Conservation (phyloP, 2,113 vertebrate species). For the Forbesichthys papilliferus region DNA sequence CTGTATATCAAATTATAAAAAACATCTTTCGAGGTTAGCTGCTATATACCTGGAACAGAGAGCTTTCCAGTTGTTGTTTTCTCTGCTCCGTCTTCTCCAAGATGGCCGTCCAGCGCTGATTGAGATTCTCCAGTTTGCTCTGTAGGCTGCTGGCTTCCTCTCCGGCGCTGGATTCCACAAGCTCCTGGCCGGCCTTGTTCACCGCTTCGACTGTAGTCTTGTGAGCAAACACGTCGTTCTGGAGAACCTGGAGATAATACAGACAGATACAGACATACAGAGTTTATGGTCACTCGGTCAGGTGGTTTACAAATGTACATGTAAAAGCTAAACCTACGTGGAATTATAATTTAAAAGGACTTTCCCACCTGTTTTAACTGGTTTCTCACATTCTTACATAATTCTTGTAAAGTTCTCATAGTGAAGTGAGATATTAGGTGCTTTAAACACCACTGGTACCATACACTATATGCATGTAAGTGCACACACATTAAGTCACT, state of each 20-base stretch:
- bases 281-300: background rate
- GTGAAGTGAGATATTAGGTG: too few species aligned
- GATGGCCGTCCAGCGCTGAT: conserved; percentile 89
- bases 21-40: background rate
- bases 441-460: too few species aligned
- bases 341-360: too few species aligned
- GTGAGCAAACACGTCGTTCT: conserved; percentile 95
- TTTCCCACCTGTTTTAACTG: too few species aligned
- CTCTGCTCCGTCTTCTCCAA: conserved; percentile 89
- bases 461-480: too few species aligned
- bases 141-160: conserved; percentile 91
- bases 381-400: too few species aligned
- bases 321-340: too few species aligned
- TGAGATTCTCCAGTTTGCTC: conserved; percentile 89
- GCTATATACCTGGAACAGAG: conserved; percentile 87
- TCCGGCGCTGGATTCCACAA: conserved; percentile 90
- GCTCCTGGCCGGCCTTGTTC: conserved; percentile 90
- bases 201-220: conserved; percentile 92
- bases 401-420: too few species aligned
- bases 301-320: background rate
- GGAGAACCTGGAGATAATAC: conserved; percentile 82
- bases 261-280: background rate
- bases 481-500: too few species aligned
- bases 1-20: background rate
- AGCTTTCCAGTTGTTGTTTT: conserved; percentile 87